These are phyloP conservation scores for Streblospio benedicti DNA, from an alignment of 1,140 invertebrate genomes.

Conservation along the genomic window DNA sequence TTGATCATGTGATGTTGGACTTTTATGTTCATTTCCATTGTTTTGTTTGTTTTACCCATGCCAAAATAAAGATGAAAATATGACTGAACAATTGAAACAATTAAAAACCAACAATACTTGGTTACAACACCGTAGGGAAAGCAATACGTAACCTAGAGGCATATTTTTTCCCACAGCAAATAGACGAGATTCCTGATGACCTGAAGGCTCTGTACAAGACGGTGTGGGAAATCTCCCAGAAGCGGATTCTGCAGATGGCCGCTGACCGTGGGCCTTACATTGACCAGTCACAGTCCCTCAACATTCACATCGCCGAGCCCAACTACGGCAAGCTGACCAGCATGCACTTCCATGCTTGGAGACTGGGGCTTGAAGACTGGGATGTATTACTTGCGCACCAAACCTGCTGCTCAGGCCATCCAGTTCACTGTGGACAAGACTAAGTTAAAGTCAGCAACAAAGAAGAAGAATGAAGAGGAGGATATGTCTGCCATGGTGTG, in stretches of 20 bases:
- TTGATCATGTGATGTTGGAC: too few species aligned
- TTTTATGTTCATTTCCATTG: too few species aligned
- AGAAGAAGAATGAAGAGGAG: conserved; percentile 49
- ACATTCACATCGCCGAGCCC: conserved; percentile 90
- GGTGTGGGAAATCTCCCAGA: conserved; percentile 97
- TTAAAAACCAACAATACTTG: too few species aligned
- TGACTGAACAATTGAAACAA: too few species aligned
- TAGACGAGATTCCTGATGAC: conserved; percentile 77
- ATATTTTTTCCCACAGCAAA: too few species aligned
- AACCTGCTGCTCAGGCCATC: conserved; percentile 89
- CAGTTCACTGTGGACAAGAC: conserved; percentile 96
- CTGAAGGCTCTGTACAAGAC: conserved; percentile 92
- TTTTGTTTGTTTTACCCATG: too few species aligned
- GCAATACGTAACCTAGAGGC: too few species aligned
- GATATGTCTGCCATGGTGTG: conserved; percentile 66
- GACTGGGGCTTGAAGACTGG: conserved; percentile 84
- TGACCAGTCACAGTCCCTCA: conserved; percentile 96
- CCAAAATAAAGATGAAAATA: too few species aligned
- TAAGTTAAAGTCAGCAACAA: conserved; percentile 51
- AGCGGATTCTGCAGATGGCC: conserved; percentile 90
- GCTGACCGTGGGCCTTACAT: conserved; percentile 95
- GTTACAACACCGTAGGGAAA: too few species aligned
- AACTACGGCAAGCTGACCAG: conserved; percentile 88
- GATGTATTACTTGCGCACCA: conserved; percentile 97
- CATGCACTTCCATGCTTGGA: conserved; percentile 97